A percentile compares a stretch with the other conserved stretches of the same genome.
Evolutionary conservation across 2,797 vertebrate genomes (phyloP).

Genomic region (Fistularia tabacaria): DNA sequence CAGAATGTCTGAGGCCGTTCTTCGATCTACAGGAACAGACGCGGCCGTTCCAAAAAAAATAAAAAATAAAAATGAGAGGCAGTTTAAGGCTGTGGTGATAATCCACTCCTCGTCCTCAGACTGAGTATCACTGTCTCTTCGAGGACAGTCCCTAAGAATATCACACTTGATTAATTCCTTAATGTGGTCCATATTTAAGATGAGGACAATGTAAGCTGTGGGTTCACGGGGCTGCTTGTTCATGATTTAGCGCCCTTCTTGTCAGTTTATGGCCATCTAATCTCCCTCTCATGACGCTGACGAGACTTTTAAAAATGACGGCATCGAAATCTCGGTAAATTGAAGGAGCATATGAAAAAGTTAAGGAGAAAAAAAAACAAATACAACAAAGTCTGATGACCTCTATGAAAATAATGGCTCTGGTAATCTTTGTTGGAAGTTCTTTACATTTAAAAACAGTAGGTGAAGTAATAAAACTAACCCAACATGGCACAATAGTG

Average conservation of each 20-base stretch:
- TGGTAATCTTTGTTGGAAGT: too few relatives aligned
- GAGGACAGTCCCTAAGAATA: slow-evolving; percentile 37
- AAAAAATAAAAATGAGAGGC: slow-evolving; percentile 18
- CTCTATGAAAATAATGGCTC: too few relatives aligned
- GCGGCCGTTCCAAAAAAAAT: slow-evolving; percentile 1
- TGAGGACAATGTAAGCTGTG: slow-evolving; percentile 11
- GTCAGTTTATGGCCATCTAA: slow-evolving; percentile 37
- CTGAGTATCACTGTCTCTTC: slow-evolving; percentile 14
- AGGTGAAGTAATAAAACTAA: too few relatives aligned
- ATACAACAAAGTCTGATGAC: too few relatives aligned
- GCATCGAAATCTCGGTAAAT: slow-evolving; percentile 9
- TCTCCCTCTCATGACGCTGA: slow-evolving; percentile 20
- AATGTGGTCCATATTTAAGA: slow-evolving; percentile 18
- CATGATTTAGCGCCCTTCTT: slow-evolving; percentile 44
- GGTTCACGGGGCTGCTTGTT: slow-evolving; percentile 49
- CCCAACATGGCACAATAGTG: too few relatives aligned
- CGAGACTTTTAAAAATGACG: slow-evolving; percentile 12
- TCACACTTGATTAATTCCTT: slow-evolving; percentile 24
- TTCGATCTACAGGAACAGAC: slow-evolving; percentile 23
- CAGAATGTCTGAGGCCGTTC: slow-evolving; percentile 25
- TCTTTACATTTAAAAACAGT: too few relatives aligned
- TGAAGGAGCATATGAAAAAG: too few relatives aligned
- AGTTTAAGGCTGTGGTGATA: slow-evolving; percentile 19
- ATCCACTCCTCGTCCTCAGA: slow-evolving; percentile 18
- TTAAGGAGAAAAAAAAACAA: too few relatives aligned